Conservation (phyloP, 2,888 invertebrate genomes). For the Operophtera brumata region DNA sequence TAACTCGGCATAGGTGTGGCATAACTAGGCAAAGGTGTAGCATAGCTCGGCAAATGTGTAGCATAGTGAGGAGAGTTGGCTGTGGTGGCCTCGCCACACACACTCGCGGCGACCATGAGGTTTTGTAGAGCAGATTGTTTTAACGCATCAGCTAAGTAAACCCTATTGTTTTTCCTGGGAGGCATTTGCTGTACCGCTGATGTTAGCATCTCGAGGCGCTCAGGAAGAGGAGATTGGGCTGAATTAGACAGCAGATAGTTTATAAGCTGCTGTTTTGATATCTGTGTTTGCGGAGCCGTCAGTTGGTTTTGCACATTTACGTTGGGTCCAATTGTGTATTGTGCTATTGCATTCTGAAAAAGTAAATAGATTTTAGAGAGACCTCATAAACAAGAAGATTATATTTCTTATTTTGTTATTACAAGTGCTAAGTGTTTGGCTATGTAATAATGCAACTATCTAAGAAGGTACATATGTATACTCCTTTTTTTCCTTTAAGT, state of each 20-base stretch:
- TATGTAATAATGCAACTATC: no score
- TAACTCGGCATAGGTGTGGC: neutral
- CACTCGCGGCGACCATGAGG: slow-evolving; percentile 41
- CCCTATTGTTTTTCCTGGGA: slow-evolving; percentile 33
- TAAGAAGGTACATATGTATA: no score
- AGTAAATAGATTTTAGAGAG: neutral
- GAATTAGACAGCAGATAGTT: slow-evolving; percentile 14
- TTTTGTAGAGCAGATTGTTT: slow-evolving; percentile 49
- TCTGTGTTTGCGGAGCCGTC: neutral
- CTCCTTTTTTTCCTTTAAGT: no score
- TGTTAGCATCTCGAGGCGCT: slow-evolving; percentile 38
- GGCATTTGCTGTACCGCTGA: slow-evolving; percentile 40
- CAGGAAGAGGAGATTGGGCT: slow-evolving; percentile 31
- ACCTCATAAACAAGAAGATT: no score
- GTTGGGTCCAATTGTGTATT: slow-evolving; percentile 12
- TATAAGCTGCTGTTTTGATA: slow-evolving; percentile 16
- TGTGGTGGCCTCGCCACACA: slow-evolving; percentile 22
- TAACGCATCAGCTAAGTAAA: slow-evolving; percentile 44
- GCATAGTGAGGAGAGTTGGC: neutral
- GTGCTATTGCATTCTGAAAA: slow-evolving; percentile 23
- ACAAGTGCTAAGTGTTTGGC: no score
- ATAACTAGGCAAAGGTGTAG: neutral
- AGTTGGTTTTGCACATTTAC: slow-evolving; percentile 6
- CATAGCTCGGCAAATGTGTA: neutral
- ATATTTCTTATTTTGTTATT: no score